Evolutionary conservation across 2,797 vertebrate genomes (phyloP), one percentile per base, ranked within the genome.

Genomic region (Macroramphosus scolopax): DNA sequence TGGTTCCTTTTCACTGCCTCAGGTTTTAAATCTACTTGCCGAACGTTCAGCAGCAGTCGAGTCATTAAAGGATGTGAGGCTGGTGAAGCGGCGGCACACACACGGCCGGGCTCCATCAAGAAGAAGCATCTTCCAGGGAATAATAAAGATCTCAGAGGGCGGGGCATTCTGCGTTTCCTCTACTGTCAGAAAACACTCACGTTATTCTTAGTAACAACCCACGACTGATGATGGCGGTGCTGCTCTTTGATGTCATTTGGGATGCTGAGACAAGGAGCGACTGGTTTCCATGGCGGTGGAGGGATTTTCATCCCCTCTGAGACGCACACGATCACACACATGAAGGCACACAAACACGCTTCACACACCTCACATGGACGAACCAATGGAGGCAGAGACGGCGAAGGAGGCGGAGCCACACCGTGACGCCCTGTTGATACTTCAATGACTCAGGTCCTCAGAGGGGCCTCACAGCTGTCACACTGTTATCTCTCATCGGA

Each of bases 401-500:
- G n/a, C n/a, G n/a, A n/a, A n/a, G n/a, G n/a, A n/a, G n/a, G n/a
- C n/a, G n/a, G n/a, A n/a, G n/a, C n/a, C n/a, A n/a, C n/a, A n/a
- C n/a, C n/a, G n/a, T n/a, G n/a, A n/a, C n/a, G n/a, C n/a, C n/a
- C n/a, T n/a, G n/a, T n/a, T n/a, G n/a, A n/a, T n/a, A n/a, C n/a
- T n/a, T n/a, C n/a, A n/a, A n/a, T n/a, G n/a, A n/a, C n/a, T n/a
- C n/a, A n/a, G n/a, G n/a, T n/a, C n/a, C n/a, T n/a, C n/a, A n/a
- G n/a, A n/a, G n/a, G n/a, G n/a, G n/a, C n/a, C n/a, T n/a, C n/a
- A n/a, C n/a, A n/a, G n/a, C n/a, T n/a, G n/a, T n/a, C n/a, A n/a
- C n/a, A n/a, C n/a, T n/a, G 50, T 26, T 54, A 48, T 71, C 54
- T 49, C 39, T 59, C 51, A 45, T 59, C 63, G 60, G 36, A 54